Evolutionary conservation across 2,888 invertebrate species (phyloP).

Genomic region (Drosophila mimetica): DNA sequence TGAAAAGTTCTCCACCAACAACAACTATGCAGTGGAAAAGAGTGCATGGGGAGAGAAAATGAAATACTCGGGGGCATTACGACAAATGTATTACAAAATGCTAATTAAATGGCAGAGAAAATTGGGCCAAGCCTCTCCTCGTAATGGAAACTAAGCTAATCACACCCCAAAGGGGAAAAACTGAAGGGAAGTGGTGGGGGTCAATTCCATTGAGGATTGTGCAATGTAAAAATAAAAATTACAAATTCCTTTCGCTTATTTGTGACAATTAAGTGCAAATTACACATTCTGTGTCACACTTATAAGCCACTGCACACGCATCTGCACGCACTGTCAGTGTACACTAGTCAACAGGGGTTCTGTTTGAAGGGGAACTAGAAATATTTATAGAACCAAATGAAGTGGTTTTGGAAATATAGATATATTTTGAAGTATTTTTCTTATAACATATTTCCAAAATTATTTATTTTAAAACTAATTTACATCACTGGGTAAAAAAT

Average conservation of each 20-base stretch:
- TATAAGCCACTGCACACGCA: conserved; percentile 12
- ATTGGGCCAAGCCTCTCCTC: conserved; percentile 69
- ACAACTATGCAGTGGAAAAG: background rate
- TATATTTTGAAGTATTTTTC: no score
- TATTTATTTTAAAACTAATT: no score
- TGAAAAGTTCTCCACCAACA: conserved; percentile 47
- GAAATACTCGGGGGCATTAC: conserved; percentile 69
- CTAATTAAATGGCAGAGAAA: conserved; percentile 69
- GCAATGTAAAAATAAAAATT: conserved; percentile 55
- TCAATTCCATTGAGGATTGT: conserved; percentile 33
- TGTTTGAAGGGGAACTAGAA: conserved; percentile 1
- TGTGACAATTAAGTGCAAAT: conserved; percentile 71
- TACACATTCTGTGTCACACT: conserved; percentile 52
- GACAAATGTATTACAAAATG: conserved; percentile 74
- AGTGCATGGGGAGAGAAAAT: conserved; percentile 12
- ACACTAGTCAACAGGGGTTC: conserved; percentile 12
- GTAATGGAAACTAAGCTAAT: conserved; percentile 63
- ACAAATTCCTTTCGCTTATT: conserved; percentile 65
- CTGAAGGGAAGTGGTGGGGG: background rate
- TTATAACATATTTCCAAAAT: no score
- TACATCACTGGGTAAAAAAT: no score
- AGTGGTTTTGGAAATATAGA: no score
- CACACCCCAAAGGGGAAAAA: conserved; percentile 47
- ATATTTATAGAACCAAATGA: background rate
- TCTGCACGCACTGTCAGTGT: background rate